Conservation (phyloP, 1,140 invertebrate species). For the Caenorhabditis latens region DNA sequence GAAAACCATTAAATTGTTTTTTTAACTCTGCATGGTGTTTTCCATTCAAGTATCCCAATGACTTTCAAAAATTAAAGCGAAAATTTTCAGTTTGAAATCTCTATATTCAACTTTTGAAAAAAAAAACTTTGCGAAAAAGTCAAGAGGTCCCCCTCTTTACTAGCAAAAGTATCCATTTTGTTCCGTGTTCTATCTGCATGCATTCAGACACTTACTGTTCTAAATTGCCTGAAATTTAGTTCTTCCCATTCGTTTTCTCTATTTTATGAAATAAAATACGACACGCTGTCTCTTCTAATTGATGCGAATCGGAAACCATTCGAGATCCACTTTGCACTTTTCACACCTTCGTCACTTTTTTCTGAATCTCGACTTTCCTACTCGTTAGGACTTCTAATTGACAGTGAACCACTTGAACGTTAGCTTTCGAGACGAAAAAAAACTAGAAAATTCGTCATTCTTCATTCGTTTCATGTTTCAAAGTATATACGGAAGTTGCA, state of each 20-base stretch:
- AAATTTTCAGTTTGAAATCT: background rate
- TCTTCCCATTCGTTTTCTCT: background rate
- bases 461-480: background rate
- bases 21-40: no score
- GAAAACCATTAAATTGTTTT: no score
- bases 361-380: no score
- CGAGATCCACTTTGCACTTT: constrained; percentile 18
- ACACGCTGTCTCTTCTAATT: constrained; percentile 21
- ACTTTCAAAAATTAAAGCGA: no score
- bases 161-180: no score
- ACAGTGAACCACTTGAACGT: no score
- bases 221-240: constrained; percentile 38
- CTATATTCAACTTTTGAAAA: no score
- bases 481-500: constrained; percentile 11
- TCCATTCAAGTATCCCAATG: no score
- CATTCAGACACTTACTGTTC: background rate
- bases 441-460: constrained; percentile 6
- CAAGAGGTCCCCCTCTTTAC: no score
- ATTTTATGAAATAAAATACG: background rate
- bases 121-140: no score
- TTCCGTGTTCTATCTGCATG: no score
- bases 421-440: background rate
- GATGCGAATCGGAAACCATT: constrained; percentile 50
- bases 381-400: no score
- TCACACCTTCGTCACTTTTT: constrained; percentile 23